Base-by-base conservation (phyloP, 2,888 invertebrate species). In the Allophyes oxyacanthae region DNA sequence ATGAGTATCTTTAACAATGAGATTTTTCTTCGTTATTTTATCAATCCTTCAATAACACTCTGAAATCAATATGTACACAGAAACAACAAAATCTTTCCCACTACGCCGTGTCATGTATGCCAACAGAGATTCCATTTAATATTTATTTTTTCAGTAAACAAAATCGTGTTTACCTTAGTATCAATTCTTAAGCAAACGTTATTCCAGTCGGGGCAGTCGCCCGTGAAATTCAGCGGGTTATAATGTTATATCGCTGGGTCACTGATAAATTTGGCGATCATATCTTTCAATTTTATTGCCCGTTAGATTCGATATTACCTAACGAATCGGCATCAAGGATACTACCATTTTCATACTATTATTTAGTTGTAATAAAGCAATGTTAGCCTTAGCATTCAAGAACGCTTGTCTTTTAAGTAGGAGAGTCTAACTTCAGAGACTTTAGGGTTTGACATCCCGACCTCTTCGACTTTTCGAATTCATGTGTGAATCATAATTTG, bases 251-350 rank as follows among this genome's bases (percentile, higher is more conserved):
- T 80, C 79, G 79, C 83, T 79, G 78, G 80, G 75, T 72, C 72
- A 72, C 82, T 84, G 84, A 83, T 85, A 84, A 85, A 84, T 83
- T 84, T 76, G 69, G 75, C 72, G 83, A 85, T 86, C 81, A 83
- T 85, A 87, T 85, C 86, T 86, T 72, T 80, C 79, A 81, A 81
- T 85, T 88, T 87, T 86, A 87, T 87, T 84, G 87, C 83, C 84
- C 85, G 82, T 87, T 85, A 83, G 77, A 83, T 82, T 80, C 71
- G 81, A 85, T 85, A 85, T 85, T 82, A 71, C 69, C 64, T 56
- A 66, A 60, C 40, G 40, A 55, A 58, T 60, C 36, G 56, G 59
- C 55, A 51, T 59, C 53, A 57, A 56, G 44, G 32, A 49, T 56
- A 44, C 33, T 46, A 26, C 46, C 43, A 42, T 65, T 65, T 63